A percentile compares a stretch with the other conserved stretches of the same genome.
Conservation (phyloP, 2,888 invertebrate genomes). For the Ceriagrion tenellum region DNA sequence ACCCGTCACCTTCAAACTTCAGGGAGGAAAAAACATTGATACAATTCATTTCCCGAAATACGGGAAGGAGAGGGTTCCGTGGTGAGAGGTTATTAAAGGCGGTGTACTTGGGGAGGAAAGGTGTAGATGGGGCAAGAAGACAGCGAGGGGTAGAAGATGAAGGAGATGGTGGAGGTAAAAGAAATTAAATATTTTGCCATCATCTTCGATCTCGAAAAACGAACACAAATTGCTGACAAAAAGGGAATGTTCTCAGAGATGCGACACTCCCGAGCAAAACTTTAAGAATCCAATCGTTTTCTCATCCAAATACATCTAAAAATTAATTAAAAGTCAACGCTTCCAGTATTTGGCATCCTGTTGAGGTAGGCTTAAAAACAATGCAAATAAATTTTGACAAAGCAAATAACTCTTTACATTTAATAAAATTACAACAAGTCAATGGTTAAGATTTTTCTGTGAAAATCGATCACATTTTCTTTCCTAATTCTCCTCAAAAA, state of each 20-base stretch:
- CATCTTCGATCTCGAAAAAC: neutral
- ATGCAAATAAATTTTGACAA: too few species aligned
- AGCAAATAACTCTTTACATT: too few species aligned
- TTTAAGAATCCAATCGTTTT: too few species aligned
- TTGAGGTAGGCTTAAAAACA: too few species aligned
- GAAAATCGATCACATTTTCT: too few species aligned
- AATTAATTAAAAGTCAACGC: neutral
- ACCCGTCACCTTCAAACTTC: neutral
- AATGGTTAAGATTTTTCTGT: too few species aligned
- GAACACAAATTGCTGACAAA: neutral
- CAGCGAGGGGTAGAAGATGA: neutral
- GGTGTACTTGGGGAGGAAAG: neutral
- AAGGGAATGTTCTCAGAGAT: neutral
- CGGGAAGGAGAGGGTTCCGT: neutral
- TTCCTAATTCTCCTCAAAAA: too few species aligned
- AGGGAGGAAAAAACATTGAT: neutral
- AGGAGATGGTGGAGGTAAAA: neutral
- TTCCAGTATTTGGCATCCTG: too few species aligned
- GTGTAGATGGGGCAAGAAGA: neutral
- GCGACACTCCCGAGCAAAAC: too few species aligned
- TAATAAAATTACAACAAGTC: too few species aligned
- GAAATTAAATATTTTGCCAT: conserved; percentile 37
- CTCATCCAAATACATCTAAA: too few species aligned
- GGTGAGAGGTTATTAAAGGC: neutral
- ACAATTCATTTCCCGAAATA: neutral